Base-by-base conservation (phyloP, 2,888 invertebrate species). In the Meandrusa payeni region DNA sequence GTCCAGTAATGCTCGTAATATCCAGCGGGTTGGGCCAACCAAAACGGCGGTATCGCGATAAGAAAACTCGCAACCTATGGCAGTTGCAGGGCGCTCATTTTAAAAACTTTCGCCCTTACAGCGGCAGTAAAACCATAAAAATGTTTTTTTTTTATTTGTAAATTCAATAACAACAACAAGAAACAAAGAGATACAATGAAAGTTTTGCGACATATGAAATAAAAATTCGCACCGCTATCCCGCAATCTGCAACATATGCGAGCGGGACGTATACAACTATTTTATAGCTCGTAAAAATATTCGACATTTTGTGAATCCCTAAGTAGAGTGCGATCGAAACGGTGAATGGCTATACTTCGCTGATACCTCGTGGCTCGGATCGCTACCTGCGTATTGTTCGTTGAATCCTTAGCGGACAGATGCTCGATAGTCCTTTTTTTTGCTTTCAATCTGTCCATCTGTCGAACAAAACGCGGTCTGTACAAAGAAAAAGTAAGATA, bases 371-470 rank as follows among this genome's bases (percentile, higher is more conserved):
- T 26, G 32, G 13, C 51, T 46, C 47, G 50, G 47, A 47, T 48
- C 42, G 39, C 60, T 67, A 62, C 69, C 64, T 66, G 66, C 56
- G 61, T 60, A 61, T 70, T 61, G 62, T 59, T 49, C 49, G 42
- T 48, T 40, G 49, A 47, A 45, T 56, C 56, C 55, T 54, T 54
- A 52, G 46, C 48, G 55, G 61, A 51, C 70, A 71, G 63, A 64
- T 69, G 70, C 55, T 46, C 47, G 42, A 22, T 39, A 22, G 23
- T 34, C 3, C 23, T 24, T 37, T 46, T 50, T 55, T 55, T 64
- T 60, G 51, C 47, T 54, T 38, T 48, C 50, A 57, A 62, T 59
- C 61, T 64, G 59, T 46, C 51, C 40, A 28, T 40, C 10, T 26
- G 46, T 40, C 43, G 51, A 41, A 50, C 52, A 57, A 57, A 55